Evolutionary conservation across 1,140 invertebrate species (phyloP), one percentile per base, ranked within the genome.

Genomic region (Arctopsyche grandis): DNA sequence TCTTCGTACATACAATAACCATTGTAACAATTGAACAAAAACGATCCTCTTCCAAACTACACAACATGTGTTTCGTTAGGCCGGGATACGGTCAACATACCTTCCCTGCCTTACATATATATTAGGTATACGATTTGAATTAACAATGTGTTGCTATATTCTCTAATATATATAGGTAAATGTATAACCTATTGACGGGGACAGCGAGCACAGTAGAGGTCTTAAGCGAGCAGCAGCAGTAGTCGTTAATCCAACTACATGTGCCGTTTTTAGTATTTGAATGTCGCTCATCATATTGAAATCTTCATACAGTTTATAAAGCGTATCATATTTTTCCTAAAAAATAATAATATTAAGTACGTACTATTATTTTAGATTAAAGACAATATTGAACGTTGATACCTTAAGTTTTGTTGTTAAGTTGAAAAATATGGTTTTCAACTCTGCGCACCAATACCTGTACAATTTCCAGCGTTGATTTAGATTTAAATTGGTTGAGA

Each of bases 171-270:
- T n/a, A n/a, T n/a, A n/a, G n/a, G n/a, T n/a, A 9, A 71, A 24
- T 43, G 12, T 9, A 24, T 81, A 85, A 90, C 90, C 87, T 76
- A 95, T 92, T 79, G 90, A 88, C 44, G 92, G 90, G 66, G 89
- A 85, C 19, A 96, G 82, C 14, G 88, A 84, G 71, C 90, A 84
- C 16, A 96, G 84, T 10, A 93, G 79, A n/a, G 89, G 88, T 38
- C 90, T 89, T n/a, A 91, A 84, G 69, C 91, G 90, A 5, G 94
- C 94, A 0, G 94, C 94, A 63, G 91, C 92, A 10, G 93, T 93
- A 1, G 94, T 96, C 0, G 95, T 96, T 89, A 95, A 92, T 9
- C 93, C 94, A 43, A 96, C 84, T 14, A 95, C 86, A 77, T 88
- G 83, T 43, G 83, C 80, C 14, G 83, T 19, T 79, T 82, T 84